phyloP scores from a whole-genome alignment of 2,888 invertebrate genomes.

The Ophraella communa region DNA sequence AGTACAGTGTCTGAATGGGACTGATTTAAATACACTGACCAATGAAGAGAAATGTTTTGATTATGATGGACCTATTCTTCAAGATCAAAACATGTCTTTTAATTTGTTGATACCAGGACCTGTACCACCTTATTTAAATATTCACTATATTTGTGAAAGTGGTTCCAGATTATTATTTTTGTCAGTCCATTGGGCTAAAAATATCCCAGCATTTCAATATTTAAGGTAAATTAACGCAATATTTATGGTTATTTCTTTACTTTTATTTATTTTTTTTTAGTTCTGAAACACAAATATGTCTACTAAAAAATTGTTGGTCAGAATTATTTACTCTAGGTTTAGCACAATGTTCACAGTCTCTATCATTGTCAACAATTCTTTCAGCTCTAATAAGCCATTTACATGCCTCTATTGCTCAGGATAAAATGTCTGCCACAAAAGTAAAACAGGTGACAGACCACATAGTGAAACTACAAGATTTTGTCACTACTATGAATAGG shows the following conservation, averaged over 20 bases:
- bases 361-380: slow-evolving; percentile 81
- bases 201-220: slow-evolving; percentile 81
- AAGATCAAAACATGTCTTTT: slow-evolving; percentile 74
- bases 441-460: slow-evolving; percentile 77
- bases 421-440: slow-evolving; percentile 78
- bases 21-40: slow-evolving; percentile 50
- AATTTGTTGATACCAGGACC: slow-evolving; percentile 78
- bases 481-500: slow-evolving; percentile 75
- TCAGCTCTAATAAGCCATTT: slow-evolving; percentile 83
- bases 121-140: slow-evolving; percentile 87
- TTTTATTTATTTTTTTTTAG: slow-evolving; percentile 61
- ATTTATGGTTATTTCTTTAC: background rate
- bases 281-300: slow-evolving; percentile 79
- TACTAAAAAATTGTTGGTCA: slow-evolving; percentile 90
- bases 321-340: slow-evolving; percentile 90
- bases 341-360: slow-evolving; percentile 81
- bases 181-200: slow-evolving; percentile 88
- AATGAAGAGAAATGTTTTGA: slow-evolving; percentile 57
- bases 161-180: slow-evolving; percentile 91
- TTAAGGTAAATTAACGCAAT: slow-evolving; percentile 67
- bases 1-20: slow-evolving; percentile 57
- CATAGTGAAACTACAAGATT: slow-evolving; percentile 83
- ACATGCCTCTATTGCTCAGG: slow-evolving; percentile 75
- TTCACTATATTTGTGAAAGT: slow-evolving; percentile 95
- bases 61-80: slow-evolving; percentile 69